These are phyloP conservation scores for Rugalucina vietnamica DNA, from an alignment of 2,888 invertebrate species.

Conservation along the genomic window DNA sequence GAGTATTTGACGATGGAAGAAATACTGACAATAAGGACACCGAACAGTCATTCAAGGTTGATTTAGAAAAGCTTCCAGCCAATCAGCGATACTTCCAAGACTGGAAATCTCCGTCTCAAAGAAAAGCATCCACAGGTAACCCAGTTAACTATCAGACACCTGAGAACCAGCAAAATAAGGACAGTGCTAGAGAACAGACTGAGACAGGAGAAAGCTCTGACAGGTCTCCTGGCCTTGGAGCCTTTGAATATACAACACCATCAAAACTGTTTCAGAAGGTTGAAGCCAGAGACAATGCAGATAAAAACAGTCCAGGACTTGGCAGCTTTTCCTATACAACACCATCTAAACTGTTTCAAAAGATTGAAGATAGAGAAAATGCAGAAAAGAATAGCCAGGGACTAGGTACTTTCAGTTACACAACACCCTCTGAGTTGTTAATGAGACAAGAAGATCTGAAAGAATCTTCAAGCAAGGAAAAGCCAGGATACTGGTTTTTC, in stretches of 20 bases:
- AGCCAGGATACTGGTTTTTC: not conserved
- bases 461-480: not conserved
- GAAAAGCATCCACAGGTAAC: too few relatives aligned
- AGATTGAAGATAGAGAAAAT: constrained; percentile 11
- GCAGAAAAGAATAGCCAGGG: constrained; percentile 6
- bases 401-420: constrained; percentile 2
- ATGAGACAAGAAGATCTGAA: constrained; percentile 1
- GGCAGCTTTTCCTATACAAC: constrained; percentile 23
- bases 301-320: not conserved
- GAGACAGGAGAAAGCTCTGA: too few relatives aligned
- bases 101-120: too few relatives aligned
- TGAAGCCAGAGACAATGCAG: constrained; percentile 30
- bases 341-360: constrained; percentile 24
- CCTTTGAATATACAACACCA: constrained; percentile 40
- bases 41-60: not conserved
- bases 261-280: constrained; percentile 39
- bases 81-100: too few relatives aligned
- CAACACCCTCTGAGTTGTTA: constrained; percentile 24
- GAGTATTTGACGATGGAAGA: too few relatives aligned
- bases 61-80: too few relatives aligned
- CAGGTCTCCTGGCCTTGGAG: not conserved
- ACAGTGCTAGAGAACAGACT: too few relatives aligned
- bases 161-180: too few relatives aligned
- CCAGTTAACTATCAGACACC: too few relatives aligned
- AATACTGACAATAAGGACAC: too few relatives aligned